Conservation (phyloP, 2,797 vertebrate genomes). For the Acanthis flammea region DNA sequence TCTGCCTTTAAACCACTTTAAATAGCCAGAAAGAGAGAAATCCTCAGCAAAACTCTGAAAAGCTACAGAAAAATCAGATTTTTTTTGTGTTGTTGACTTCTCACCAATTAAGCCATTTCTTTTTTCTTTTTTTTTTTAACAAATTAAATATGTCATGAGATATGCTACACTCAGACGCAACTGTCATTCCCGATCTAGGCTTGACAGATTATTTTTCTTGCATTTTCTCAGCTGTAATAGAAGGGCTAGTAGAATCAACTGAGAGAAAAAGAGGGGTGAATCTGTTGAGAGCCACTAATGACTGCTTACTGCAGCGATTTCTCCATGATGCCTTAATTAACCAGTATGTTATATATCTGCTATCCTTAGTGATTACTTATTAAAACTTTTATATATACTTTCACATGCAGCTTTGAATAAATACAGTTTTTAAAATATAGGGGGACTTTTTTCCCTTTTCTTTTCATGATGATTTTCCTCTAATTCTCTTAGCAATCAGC, state of each 20-base stretch:
- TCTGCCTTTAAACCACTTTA: conserved; percentile 5
- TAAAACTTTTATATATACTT: conserved; percentile 11
- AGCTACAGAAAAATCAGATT: background rate
- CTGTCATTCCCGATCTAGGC: background rate
- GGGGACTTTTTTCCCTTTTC: fast-evolving
- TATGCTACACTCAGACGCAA: background rate
- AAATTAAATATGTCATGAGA: background rate
- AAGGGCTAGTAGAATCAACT: background rate
- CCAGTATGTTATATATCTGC: conserved; percentile 5
- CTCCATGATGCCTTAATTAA: conserved; percentile 63
- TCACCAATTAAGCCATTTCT: background rate
- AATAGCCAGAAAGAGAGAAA: background rate
- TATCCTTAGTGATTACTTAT: conserved; percentile 45
- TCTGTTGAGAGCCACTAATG: conserved; percentile 14
- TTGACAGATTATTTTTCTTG: background rate
- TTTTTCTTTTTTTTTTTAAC: background rate
- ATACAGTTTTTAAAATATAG: conserved; percentile 47
- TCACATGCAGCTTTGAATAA: conserved; percentile 21
- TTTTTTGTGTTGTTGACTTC: background rate
- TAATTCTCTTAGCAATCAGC: conserved; percentile 52
- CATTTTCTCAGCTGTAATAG: background rate
- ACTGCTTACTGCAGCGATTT: conserved; percentile 34
- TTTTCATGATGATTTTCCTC: conserved; percentile 17
- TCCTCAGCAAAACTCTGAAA: background rate
- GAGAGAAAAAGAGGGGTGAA: conserved; percentile 7